These are phyloP conservation scores for Momotus momota DNA, from an alignment of 2,797 vertebrate genomes.

Conservation along the genomic window DNA sequence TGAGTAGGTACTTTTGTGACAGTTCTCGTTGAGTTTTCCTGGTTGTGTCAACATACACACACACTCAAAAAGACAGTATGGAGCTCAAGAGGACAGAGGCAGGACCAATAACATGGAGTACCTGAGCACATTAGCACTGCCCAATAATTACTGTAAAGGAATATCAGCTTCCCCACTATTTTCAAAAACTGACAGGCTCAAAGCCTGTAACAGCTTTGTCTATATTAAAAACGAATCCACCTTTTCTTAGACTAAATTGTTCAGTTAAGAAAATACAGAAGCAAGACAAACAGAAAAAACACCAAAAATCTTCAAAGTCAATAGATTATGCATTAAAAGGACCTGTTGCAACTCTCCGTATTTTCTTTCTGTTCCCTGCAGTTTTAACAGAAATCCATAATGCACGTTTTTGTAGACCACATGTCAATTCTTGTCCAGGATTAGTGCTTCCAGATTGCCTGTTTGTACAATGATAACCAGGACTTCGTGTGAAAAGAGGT, in stretches of 20 bases:
- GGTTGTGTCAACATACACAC: background rate
- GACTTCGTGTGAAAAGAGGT: background rate
- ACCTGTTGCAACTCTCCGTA: background rate
- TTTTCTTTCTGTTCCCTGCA: background rate
- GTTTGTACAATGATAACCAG: background rate
- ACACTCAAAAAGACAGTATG: background rate
- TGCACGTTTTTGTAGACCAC: accelerated
- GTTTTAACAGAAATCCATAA: background rate
- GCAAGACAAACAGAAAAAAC: background rate
- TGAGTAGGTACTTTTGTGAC: background rate
- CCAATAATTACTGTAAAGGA: background rate
- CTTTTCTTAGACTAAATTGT: background rate
- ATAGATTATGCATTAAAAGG: background rate
- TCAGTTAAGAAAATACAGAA: background rate
- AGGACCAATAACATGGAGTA: background rate
- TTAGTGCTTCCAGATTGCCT: background rate
- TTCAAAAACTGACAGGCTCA: background rate
- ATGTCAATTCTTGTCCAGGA: background rate
- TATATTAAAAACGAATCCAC: background rate
- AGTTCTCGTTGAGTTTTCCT: background rate
- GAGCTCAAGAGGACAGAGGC: background rate
- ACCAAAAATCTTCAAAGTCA: background rate
- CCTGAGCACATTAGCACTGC: background rate
- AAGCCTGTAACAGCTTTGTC: background rate
- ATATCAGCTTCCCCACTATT: background rate